Conservation (phyloP, 2,113 vertebrate species). For the Sprattus sprattus region DNA sequence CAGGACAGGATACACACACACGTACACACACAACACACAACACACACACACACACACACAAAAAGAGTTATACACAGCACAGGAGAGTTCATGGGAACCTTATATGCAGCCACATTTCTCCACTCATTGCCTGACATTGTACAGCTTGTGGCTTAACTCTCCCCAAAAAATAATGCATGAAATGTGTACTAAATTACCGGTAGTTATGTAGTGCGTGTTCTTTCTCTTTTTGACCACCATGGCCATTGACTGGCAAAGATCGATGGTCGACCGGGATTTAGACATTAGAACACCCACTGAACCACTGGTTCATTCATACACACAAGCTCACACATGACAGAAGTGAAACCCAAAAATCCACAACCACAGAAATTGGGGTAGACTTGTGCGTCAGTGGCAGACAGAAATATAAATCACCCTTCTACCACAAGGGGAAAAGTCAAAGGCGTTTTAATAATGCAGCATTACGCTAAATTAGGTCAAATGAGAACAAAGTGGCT, state of each 20-base stretch:
- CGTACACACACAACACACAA: constrained; percentile 26
- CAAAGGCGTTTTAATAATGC: background rate
- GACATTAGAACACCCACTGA: background rate
- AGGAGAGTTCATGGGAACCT: background rate
- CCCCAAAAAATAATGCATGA: no score
- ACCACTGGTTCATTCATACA: background rate
- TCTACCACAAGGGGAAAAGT: background rate
- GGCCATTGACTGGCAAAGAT: background rate
- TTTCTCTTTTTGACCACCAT: background rate
- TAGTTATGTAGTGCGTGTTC: no score
- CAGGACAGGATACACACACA: constrained; percentile 19
- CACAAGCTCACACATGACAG: background rate
- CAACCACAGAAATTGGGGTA: background rate
- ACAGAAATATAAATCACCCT: background rate
- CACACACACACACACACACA: background rate
- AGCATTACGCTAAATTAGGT: background rate
- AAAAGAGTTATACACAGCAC: background rate
- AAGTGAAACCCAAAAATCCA: background rate
- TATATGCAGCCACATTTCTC: background rate
- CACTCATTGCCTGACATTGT: background rate
- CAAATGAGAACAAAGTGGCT: background rate
- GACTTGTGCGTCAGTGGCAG: background rate
- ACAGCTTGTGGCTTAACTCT: background rate
- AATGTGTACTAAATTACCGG: no score
- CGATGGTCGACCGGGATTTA: background rate